Evolutionary conservation across 1,140 invertebrate genomes (phyloP).

Genomic region (Phymastichus coffea): DNA sequence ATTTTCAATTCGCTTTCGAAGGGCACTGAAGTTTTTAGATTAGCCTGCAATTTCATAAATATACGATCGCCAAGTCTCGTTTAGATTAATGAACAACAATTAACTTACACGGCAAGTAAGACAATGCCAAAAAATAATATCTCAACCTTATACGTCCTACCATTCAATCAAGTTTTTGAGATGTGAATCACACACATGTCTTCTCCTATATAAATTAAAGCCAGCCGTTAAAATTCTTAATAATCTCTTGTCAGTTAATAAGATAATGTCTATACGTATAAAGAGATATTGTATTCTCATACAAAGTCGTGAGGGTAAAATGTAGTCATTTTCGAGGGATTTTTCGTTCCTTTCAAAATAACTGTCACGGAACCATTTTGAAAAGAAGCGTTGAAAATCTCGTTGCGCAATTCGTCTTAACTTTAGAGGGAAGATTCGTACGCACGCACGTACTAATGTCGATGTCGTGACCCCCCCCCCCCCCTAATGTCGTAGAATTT

Average conservation of each 20-base stretch:
- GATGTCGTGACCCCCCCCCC: conserved; percentile 16
- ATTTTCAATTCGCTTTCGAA: conserved; percentile 4
- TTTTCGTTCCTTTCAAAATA: not conserved
- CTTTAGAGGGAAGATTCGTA: conserved; percentile 6
- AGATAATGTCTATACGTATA: conserved; percentile 22
- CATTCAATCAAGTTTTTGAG: conserved; percentile 2
- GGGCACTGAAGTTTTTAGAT: not conserved
- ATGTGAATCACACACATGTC: not conserved
- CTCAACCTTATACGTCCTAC: not conserved
- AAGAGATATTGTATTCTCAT: not conserved
- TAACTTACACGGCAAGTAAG: not conserved
- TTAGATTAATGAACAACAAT: not conserved
- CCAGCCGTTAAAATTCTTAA: conserved; percentile 11
- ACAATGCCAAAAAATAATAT: not conserved
- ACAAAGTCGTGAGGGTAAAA: conserved; percentile 4
- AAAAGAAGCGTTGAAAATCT: not conserved
- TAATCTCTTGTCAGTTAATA: conserved; percentile 21
- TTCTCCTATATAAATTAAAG: conserved; percentile 16
- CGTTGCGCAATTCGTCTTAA: not conserved
- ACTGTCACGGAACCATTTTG: conserved; percentile 1
- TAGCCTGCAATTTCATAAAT: not conserved
- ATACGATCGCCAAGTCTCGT: not conserved
- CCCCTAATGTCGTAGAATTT: conserved; percentile 14
- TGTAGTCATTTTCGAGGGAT: conserved; percentile 2
- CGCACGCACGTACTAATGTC: conserved; percentile 1